Conservation (phyloP, 2,113 vertebrate species). For the Paratilapia polleni region DNA sequence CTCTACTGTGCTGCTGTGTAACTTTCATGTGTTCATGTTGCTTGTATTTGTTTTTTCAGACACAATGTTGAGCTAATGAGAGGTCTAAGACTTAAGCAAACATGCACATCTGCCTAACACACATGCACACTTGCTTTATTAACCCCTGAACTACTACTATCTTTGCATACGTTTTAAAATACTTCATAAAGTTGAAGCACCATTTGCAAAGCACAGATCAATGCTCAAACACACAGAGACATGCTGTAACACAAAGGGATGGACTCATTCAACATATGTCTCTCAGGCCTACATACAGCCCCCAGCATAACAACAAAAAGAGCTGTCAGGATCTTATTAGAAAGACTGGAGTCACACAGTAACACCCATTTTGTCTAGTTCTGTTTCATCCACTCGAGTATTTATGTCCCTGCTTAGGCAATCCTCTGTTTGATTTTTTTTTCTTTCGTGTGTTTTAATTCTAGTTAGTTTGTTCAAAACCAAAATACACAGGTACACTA, state of each 20-base stretch:
- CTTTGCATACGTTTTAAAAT: not conserved
- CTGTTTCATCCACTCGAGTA: not conserved
- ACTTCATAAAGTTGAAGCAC: not conserved
- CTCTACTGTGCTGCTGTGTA: not conserved
- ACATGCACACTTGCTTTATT: not conserved
- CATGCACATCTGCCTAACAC: not conserved
- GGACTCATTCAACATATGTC: slow-evolving; percentile 36
- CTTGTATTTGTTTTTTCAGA: slow-evolving; percentile 4
- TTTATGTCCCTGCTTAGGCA: not conserved
- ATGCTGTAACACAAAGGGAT: slow-evolving; percentile 17
- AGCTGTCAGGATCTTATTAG: slow-evolving; percentile 43
- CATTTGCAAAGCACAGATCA: not conserved
- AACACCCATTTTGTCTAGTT: slow-evolving; percentile 14
- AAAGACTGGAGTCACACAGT: slow-evolving; percentile 1
- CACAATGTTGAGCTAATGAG: not conserved
- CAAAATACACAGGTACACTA: not conserved
- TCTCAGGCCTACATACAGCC: slow-evolving; percentile 10
- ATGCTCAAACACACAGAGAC: slow-evolving; percentile 21
- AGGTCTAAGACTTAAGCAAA: not conserved
- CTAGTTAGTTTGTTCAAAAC: not conserved
- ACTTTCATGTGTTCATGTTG: not conserved
- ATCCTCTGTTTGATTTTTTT: not conserved
- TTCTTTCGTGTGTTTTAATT: not conserved
- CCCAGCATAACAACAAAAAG: slow-evolving; percentile 47
- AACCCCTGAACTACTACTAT: not conserved